A percentile compares a stretch with the other conserved stretches of the same genome.
Evolutionary conservation across 2,797 vertebrate species (phyloP).

Genomic region (Leucoraja ocellata): DNA sequence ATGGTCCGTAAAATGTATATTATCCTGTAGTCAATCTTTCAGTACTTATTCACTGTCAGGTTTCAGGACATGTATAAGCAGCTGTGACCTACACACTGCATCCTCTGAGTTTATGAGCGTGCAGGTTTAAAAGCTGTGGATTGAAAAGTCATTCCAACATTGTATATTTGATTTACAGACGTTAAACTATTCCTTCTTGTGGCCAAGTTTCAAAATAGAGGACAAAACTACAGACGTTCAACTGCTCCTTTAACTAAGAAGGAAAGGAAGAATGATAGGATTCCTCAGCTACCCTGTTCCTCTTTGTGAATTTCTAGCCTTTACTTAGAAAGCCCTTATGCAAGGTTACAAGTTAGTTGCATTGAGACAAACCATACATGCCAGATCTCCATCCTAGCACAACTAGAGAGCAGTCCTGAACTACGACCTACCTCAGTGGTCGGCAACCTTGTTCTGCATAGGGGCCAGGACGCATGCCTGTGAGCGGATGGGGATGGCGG

Average conservation of each 20-base stretch:
- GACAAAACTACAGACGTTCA: not conserved
- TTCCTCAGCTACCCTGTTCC: not conserved
- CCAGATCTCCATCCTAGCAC: too few relatives aligned
- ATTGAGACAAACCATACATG: not conserved
- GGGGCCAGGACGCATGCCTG: too few relatives aligned
- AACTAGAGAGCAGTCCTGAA: too few relatives aligned
- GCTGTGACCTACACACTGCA: not conserved
- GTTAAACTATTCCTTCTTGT: not conserved
- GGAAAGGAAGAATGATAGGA: not conserved
- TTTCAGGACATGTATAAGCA: not conserved
- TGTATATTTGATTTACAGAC: not conserved
- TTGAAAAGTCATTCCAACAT: not conserved
- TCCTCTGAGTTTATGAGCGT: not conserved
- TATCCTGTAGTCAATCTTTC: too few relatives aligned
- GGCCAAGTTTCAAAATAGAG: not conserved
- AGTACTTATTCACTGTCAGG: not conserved
- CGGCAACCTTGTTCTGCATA: too few relatives aligned
- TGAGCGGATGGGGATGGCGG: too few relatives aligned
- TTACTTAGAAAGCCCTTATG: not conserved
- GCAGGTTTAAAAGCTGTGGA: not conserved
- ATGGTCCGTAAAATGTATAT: too few relatives aligned
- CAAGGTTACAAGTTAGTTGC: not conserved
- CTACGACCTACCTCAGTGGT: too few relatives aligned
- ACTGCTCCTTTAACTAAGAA: not conserved
- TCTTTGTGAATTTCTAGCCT: not conserved